Percentiles rank a stretch among this genome's conserved stretches.
Conservation (phyloP, 2,888 invertebrate species). For the Pollenia griseotomentosa region DNA sequence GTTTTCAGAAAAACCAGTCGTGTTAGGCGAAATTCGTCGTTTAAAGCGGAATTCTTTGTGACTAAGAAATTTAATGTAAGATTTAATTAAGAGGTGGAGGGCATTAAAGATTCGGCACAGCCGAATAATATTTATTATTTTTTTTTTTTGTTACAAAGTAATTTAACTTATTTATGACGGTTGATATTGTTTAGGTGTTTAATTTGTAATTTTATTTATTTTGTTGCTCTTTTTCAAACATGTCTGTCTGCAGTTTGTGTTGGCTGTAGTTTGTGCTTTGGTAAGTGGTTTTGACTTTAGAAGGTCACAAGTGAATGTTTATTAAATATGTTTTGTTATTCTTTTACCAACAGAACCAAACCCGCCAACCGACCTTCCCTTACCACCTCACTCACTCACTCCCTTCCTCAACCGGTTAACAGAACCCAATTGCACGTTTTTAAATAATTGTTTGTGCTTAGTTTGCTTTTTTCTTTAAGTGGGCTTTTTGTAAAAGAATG, state of each 20-base stretch:
- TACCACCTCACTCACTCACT: no score
- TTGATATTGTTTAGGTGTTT: conserved; percentile 37
- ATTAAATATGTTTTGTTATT: conserved; percentile 50
- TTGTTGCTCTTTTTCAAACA: conserved; percentile 11
- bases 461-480: conserved; percentile 39
- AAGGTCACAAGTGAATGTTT: conserved; percentile 74
- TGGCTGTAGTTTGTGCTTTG: conserved; percentile 45
- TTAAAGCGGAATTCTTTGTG: no score
- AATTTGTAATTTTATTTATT: conserved; percentile 40
- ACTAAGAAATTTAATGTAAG: no score
- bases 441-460: background rate
- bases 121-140: background rate
- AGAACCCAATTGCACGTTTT: background rate
- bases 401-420: background rate
- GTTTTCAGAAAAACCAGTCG: no score
- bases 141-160: conserved; percentile 33
- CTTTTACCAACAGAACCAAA: conserved; percentile 31
- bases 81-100: no score
- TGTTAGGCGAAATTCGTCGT: no score
- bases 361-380: background rate
- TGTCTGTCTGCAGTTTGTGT: background rate
- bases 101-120: no score
- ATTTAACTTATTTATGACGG: conserved; percentile 49
- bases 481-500: conserved; percentile 15
- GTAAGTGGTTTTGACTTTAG: conserved; percentile 69